phyloP scores from a whole-genome alignment of 2,113 vertebrate genomes.

The Vimba vimba region DNA sequence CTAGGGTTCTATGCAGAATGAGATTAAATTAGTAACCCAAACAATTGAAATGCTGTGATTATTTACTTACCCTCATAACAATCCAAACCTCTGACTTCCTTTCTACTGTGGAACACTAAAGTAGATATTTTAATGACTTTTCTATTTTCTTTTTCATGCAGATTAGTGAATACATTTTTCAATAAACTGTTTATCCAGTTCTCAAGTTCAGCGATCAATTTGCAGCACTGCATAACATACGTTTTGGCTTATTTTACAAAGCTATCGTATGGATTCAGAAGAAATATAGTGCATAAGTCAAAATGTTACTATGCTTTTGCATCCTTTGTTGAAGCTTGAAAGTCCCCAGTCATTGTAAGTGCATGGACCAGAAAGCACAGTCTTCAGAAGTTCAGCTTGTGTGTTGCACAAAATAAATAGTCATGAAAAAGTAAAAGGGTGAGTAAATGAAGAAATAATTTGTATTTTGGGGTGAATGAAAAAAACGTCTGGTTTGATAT shows the following conservation, averaged over 20 bases:
- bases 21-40: neutral
- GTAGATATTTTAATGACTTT: neutral
- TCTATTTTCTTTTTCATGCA: neutral
- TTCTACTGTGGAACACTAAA: neutral
- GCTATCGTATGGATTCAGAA: neutral
- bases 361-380: too few relatives aligned
- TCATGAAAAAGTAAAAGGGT: neutral
- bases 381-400: too few relatives aligned
- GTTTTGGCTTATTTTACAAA: neutral
- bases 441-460: neutral
- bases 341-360: too few relatives aligned
- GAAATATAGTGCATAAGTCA: neutral
- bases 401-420: too few relatives aligned
- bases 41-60: neutral
- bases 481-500: neutral
- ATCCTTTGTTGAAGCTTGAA: too few relatives aligned
- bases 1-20: neutral
- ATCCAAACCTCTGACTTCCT: neutral
- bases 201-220: neutral
- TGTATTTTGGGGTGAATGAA: neutral
- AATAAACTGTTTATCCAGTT: neutral
- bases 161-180: neutral
- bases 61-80: neutral
- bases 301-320: too few relatives aligned
- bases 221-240: neutral